A percentile compares a stretch with the other conserved stretches of the same genome.
These are phyloP conservation scores for Crypturellus tataupa DNA, from an alignment of 2,797 vertebrate genomes.

Conservation along the genomic window DNA sequence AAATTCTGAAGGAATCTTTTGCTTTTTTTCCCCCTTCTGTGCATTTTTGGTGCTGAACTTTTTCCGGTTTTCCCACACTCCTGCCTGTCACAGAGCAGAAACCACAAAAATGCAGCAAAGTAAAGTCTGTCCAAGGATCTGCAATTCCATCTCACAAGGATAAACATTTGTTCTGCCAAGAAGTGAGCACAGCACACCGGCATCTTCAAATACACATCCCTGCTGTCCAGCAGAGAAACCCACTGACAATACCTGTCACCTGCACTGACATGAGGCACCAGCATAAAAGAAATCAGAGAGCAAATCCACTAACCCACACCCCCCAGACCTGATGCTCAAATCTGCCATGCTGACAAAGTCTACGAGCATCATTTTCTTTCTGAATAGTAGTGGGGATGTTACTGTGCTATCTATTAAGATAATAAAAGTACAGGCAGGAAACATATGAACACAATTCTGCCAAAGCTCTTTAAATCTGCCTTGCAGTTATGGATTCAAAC, in stretches of 20 bases:
- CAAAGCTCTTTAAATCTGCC: not conserved
- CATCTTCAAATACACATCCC: constrained; percentile 62
- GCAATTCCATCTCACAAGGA: constrained; percentile 91
- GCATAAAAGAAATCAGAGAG: not conserved
- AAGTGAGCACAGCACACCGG: constrained; percentile 80
- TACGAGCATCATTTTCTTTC: constrained; percentile 19
- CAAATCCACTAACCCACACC: not conserved
- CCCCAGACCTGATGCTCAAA: not conserved
- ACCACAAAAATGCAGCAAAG: constrained; percentile 95
- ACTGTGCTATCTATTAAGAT: constrained; percentile 1
- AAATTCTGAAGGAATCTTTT: constrained; percentile 83
- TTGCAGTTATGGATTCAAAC: not conserved
- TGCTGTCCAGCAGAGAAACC: constrained; percentile 42
- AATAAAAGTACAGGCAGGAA: constrained; percentile 8
- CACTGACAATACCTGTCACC: constrained; percentile 43
- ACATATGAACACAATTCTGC: not conserved
- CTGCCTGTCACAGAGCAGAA: constrained; percentile 93
- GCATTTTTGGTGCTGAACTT: constrained; percentile 91
- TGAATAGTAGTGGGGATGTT: constrained; percentile 7
- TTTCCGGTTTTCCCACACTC: constrained; percentile 99
- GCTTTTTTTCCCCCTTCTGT: constrained; percentile 85
- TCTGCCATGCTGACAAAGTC: not conserved
- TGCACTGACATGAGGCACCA: constrained; percentile 15
- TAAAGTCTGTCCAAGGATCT: constrained; percentile 89
- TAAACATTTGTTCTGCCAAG: constrained; percentile 89